These are phyloP conservation scores for Drosophila saltans DNA, from an alignment of 1,140 invertebrate genomes.

Conservation along the genomic window DNA sequence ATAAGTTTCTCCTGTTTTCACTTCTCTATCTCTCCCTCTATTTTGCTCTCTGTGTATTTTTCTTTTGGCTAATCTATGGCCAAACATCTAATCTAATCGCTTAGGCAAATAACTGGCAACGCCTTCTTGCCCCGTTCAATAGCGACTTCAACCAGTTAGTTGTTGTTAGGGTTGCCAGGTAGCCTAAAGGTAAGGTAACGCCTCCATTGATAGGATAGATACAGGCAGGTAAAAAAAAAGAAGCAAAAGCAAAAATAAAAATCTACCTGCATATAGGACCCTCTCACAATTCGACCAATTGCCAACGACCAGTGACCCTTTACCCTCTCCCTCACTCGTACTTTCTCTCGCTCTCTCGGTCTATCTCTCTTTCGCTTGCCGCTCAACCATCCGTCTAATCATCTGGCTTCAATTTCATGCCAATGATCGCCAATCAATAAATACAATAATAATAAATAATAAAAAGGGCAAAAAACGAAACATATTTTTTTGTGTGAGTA, in stretches of 20 bases:
- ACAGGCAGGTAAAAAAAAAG: not conserved
- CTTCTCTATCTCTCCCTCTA: not conserved
- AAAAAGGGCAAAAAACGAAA: constrained; percentile 44
- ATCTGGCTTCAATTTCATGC: constrained; percentile 61
- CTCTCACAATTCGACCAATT: not conserved
- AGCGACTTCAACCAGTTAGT: not conserved
- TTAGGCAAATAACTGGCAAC: constrained; percentile 68
- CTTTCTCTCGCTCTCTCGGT: not conserved
- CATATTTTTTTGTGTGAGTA: constrained; percentile 52
- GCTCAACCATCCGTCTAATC: constrained; percentile 47
- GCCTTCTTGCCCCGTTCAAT: constrained; percentile 30
- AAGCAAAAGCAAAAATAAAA: not conserved
- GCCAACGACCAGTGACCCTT: not conserved
- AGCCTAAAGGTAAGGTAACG: not conserved
- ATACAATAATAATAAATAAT: constrained; percentile 51
- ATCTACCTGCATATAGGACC: constrained; percentile 25
- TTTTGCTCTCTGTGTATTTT: not conserved
- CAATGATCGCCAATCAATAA: constrained; percentile 75
- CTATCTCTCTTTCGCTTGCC: not conserved
- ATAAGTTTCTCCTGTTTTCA: constrained; percentile 51
- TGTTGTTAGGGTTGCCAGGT: constrained; percentile 8
- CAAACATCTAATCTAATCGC: constrained; percentile 69
- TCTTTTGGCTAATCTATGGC: constrained; percentile 33
- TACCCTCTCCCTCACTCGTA: not conserved
- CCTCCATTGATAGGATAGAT: not conserved